These are phyloP conservation scores for Prietella phreatophila DNA, from an alignment of 2,113 vertebrate genomes.

Conservation along the genomic window DNA sequence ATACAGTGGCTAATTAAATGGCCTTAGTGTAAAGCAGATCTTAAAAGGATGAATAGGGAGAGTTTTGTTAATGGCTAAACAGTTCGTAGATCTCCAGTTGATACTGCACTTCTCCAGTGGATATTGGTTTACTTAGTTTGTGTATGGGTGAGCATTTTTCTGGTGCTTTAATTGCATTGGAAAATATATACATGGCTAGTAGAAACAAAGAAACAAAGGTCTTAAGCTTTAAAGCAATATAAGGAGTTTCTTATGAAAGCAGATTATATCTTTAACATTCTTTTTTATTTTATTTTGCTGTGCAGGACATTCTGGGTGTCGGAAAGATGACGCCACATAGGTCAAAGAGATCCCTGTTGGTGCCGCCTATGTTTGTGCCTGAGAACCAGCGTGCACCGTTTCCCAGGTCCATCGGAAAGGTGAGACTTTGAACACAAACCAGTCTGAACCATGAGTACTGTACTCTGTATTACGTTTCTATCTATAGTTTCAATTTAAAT, in stretches of 20 bases:
- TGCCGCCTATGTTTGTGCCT: slow-evolving; percentile 83
- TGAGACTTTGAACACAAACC: slow-evolving; percentile 65
- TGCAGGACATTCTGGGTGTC: slow-evolving; percentile 80
- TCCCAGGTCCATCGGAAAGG: slow-evolving; percentile 86
- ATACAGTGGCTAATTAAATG: slow-evolving; percentile 5
- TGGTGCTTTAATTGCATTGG: background rate
- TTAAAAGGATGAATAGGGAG: slow-evolving; percentile 2
- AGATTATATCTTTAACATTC: slow-evolving; percentile 46
- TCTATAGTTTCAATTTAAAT: background rate
- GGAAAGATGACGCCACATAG: slow-evolving; percentile 75
- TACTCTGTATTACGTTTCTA: background rate
- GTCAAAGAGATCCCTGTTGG: slow-evolving; percentile 86
- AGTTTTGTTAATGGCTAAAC: background rate
- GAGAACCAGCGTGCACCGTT: slow-evolving; percentile 92
- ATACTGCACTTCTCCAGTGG: background rate
- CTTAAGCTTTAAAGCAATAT: background rate
- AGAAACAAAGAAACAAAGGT: background rate
- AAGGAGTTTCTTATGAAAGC: background rate
- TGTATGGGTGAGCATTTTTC: background rate
- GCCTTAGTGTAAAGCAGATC: background rate
- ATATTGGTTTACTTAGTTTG: background rate
- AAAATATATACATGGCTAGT: background rate
- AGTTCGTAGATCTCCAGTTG: background rate
- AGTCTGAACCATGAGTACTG: background rate
- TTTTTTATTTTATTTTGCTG: slow-evolving; percentile 35